A percentile compares a stretch with the other conserved stretches of the same genome.
phyloP scores from a whole-genome alignment of 2,888 invertebrate genomes.

The Drosophila borealis region DNA sequence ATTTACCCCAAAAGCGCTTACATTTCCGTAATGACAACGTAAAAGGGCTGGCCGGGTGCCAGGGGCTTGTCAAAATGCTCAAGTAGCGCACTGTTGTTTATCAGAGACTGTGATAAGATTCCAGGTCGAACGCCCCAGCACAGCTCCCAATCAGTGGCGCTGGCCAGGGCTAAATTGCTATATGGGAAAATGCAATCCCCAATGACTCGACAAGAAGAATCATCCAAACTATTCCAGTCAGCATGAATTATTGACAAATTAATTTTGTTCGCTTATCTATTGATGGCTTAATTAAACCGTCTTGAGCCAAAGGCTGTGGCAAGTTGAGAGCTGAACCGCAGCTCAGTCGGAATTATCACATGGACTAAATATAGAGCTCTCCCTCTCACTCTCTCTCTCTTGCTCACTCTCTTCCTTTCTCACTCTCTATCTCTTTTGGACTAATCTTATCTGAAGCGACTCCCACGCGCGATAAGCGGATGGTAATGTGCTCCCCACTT shows the following conservation, averaged over 20 bases:
- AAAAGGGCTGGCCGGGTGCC: neutral
- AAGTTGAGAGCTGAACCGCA: neutral
- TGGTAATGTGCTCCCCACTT: neutral
- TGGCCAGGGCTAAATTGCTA: conserved; percentile 1
- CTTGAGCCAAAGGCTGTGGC: neutral
- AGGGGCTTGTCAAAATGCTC: conserved; percentile 38
- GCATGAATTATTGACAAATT: conserved; percentile 3
- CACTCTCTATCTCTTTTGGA: neutral
- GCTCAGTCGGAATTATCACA: neutral
- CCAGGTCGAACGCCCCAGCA: conserved; percentile 8
- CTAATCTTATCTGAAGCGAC: conserved; percentile 30
- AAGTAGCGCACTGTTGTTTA: conserved; percentile 41
- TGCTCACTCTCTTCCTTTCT: neutral
- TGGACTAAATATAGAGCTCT: neutral
- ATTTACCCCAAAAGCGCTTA: conserved; percentile 20
- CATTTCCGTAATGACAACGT: conserved; percentile 31
- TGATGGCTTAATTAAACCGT: neutral
- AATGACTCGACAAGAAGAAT: conserved; percentile 23
- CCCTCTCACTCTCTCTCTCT: neutral
- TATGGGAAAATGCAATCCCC: conserved; percentile 25
- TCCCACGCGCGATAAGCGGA: conserved; percentile 23
- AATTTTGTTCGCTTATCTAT: neutral
- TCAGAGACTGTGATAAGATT: conserved; percentile 56
- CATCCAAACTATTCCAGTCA: conserved; percentile 2
- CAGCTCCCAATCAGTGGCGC: conserved; percentile 25